These are phyloP conservation scores for Lysandra bellargus DNA, from an alignment of 2,888 invertebrate species.

Conservation along the genomic window DNA sequence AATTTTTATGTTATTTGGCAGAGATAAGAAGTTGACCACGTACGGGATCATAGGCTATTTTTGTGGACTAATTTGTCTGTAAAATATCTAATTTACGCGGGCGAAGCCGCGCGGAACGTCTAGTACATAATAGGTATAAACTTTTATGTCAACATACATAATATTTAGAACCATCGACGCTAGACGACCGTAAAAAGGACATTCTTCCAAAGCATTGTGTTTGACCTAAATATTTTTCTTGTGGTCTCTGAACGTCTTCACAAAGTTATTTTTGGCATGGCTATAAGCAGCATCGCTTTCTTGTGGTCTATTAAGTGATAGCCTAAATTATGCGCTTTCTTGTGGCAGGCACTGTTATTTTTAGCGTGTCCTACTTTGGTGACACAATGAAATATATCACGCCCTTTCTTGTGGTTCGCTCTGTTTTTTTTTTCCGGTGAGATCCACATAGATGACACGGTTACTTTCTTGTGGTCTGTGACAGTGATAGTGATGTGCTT, in stretches of 20 bases:
- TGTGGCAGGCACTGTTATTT: slow-evolving; percentile 41
- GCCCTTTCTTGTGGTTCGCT: slow-evolving; percentile 43
- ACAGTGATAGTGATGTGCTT: slow-evolving; percentile 27
- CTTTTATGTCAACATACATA: too few species aligned
- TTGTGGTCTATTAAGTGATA: neutral
- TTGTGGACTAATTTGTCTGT: too few species aligned
- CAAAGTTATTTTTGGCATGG: neutral
- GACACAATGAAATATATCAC: slow-evolving; percentile 35
- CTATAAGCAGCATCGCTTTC: neutral
- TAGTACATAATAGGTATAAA: too few species aligned
- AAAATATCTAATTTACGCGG: too few species aligned
- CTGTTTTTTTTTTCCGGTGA: slow-evolving; percentile 29
- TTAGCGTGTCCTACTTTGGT: slow-evolving; percentile 17
- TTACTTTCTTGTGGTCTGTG: slow-evolving; percentile 6
- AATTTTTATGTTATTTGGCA: too few species aligned
- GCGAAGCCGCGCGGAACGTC: too few species aligned
- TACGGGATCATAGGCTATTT: too few species aligned
- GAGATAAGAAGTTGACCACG: too few species aligned
- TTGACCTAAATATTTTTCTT: neutral
- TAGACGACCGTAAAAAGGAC: too few species aligned
- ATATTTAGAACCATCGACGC: too few species aligned
- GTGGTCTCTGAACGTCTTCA: neutral
- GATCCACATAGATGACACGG: slow-evolving; percentile 8
- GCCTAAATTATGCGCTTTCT: slow-evolving; percentile 40
- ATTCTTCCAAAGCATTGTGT: too few species aligned